These are phyloP conservation scores for Mya arenaria DNA, from an alignment of 1,140 invertebrate species.

Conservation along the genomic window DNA sequence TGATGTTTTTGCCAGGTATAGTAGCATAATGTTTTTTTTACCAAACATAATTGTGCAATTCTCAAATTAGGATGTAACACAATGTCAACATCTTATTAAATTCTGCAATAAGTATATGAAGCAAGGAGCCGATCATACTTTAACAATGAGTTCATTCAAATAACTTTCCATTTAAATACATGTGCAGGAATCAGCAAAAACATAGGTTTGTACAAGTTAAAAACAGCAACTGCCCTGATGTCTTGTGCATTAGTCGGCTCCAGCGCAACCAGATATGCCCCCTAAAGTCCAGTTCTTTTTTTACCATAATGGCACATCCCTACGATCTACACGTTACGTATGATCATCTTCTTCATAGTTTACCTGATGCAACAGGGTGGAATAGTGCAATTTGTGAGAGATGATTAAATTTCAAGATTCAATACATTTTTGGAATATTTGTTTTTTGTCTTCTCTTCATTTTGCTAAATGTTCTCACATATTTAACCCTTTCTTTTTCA, in stretches of 20 bases:
- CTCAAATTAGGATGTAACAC: too few species aligned
- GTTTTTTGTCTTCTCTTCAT: background rate
- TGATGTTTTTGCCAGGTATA: too few species aligned
- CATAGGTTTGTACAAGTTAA: too few species aligned
- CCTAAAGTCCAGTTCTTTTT: background rate
- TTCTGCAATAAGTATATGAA: too few species aligned
- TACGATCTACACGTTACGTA: constrained; percentile 14
- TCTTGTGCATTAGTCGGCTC: constrained; percentile 21
- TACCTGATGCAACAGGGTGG: constrained; percentile 1
- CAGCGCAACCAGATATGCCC: constrained; percentile 4
- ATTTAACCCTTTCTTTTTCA: background rate
- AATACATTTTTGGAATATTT: background rate
- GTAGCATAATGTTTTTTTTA: too few species aligned
- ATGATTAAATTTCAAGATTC: background rate
- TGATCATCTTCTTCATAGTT: constrained; percentile 36
- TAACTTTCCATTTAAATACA: too few species aligned
- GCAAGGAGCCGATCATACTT: too few species aligned
- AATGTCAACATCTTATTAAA: too few species aligned
- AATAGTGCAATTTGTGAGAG: background rate
- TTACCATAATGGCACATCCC: constrained; percentile 34
- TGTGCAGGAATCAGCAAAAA: too few species aligned
- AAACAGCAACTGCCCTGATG: constrained; percentile 18
- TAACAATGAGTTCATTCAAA: too few species aligned
- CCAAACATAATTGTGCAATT: too few species aligned
- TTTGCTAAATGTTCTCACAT: background rate